phyloP scores from a whole-genome alignment of 35 echinoderm and acorn worm genomes.

The Apostichopus japonicus region DNA sequence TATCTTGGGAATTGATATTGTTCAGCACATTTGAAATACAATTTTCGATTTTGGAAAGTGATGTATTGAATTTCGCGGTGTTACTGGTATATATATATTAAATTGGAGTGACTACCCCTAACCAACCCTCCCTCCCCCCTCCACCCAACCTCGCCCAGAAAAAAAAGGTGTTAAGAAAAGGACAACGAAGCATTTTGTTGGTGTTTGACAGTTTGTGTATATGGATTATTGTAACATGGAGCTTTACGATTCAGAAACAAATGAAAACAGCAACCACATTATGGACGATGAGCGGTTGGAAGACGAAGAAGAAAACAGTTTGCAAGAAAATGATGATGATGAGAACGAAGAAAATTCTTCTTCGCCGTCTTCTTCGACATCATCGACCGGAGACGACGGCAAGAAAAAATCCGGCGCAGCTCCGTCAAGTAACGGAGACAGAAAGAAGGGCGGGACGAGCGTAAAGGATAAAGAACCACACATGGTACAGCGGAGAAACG shows the following conservation, averaged over 20 bases:
- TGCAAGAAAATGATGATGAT: background rate
- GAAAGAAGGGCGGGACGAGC: conserved; percentile 34
- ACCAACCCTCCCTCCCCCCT: too few relatives aligned
- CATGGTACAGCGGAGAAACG: conserved; percentile 87
- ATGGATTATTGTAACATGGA: background rate
- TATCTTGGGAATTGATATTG: too few relatives aligned
- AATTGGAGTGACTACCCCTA: too few relatives aligned
- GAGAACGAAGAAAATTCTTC: conserved; percentile 26
- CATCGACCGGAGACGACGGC: background rate
- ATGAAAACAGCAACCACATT: background rate
- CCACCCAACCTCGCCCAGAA: too few relatives aligned
- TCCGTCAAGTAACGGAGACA: background rate
- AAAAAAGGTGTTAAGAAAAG: too few relatives aligned
- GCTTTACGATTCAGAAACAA: background rate
- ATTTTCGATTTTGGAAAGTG: too few relatives aligned
- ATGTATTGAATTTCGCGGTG: too few relatives aligned
- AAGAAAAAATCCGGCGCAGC: background rate
- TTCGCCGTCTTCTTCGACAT: background rate
- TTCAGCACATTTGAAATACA: too few relatives aligned
- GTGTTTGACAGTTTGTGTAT: too few relatives aligned
- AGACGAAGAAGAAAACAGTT: background rate
- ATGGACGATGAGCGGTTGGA: background rate
- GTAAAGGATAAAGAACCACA: conserved; percentile 98
- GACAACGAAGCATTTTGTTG: too few relatives aligned
- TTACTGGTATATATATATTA: too few relatives aligned